A percentile compares a stretch with the other conserved stretches of the same genome.
phyloP scores from a whole-genome alignment of 2,113 vertebrate species.

The Cyanoramphus novaezelandiae region DNA sequence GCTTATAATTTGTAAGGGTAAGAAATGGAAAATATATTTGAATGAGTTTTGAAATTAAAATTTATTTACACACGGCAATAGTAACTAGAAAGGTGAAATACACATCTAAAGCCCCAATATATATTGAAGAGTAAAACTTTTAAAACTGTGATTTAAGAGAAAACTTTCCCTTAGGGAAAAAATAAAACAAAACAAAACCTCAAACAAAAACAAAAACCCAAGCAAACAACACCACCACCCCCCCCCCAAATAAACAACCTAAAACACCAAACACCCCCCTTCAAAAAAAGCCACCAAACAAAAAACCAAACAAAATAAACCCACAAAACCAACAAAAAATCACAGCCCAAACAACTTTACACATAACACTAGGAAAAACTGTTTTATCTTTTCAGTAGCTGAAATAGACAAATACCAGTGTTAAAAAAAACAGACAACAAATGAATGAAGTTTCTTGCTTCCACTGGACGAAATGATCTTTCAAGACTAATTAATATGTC shows the following conservation, averaged over 20 bases:
- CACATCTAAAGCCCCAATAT: accelerated
- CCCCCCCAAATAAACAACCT: no score
- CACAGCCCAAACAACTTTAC: background rate
- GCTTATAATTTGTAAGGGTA: background rate
- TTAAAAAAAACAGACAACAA: background rate
- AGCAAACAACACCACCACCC: background rate
- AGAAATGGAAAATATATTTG: background rate
- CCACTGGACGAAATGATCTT: background rate
- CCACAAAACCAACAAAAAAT: background rate
- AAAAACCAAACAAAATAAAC: accelerated
- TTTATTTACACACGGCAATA: background rate
- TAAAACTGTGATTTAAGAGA: background rate
- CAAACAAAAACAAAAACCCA: accelerated
- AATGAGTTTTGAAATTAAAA: background rate
- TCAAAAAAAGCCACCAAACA: accelerated
- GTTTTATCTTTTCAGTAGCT: background rate
- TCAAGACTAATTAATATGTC: background rate
- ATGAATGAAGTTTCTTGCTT: background rate
- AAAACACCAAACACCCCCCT: background rate
- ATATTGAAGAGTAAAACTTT: background rate
- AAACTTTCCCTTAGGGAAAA: background rate
- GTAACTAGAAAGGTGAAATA: background rate
- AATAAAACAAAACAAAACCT: accelerated
- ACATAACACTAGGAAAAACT: background rate
- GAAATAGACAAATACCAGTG: background rate